Percentiles rank a stretch among this genome's conserved stretches.
These are phyloP conservation scores for Sarcoramphus papa DNA, from an alignment of 2,797 vertebrate genomes.

Conservation along the genomic window DNA sequence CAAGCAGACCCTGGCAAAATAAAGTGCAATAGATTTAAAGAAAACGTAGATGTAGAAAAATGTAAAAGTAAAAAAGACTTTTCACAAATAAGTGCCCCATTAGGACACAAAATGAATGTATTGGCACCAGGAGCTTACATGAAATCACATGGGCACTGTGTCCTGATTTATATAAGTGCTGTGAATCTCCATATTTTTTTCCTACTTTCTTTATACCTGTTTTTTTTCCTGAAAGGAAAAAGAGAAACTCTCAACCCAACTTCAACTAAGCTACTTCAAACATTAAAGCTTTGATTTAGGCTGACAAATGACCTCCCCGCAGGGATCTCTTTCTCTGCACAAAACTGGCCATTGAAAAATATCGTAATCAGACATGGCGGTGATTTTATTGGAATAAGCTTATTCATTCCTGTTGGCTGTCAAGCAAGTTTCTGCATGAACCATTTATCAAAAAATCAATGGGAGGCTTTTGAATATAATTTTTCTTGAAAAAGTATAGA, in stretches of 20 bases:
- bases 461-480: constrained; percentile 24
- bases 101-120: neutral
- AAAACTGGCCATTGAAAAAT: constrained; percentile 60
- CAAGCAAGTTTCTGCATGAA: constrained; percentile 50
- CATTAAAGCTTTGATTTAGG: constrained; percentile 2
- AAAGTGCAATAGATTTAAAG: neutral
- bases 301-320: constrained; percentile 25
- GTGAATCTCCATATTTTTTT: neutral
- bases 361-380: constrained; percentile 49
- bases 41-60: neutral
- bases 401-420: constrained; percentile 62
- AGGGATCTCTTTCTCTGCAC: constrained; percentile 32
- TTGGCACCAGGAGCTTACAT: neutral
- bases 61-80: neutral
- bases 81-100: neutral
- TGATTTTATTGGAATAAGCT: constrained; percentile 62
- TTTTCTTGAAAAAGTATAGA: constrained; percentile 30
- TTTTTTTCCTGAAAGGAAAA: neutral
- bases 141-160: neutral
- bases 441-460: constrained; percentile 58
- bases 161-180: neutral
- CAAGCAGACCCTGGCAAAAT: neutral
- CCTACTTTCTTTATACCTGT: neutral
- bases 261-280: constrained; percentile 30
- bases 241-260: constrained; percentile 4